phyloP scores from a whole-genome alignment of 2,888 invertebrate species.

The Chymomyza amoena region DNA sequence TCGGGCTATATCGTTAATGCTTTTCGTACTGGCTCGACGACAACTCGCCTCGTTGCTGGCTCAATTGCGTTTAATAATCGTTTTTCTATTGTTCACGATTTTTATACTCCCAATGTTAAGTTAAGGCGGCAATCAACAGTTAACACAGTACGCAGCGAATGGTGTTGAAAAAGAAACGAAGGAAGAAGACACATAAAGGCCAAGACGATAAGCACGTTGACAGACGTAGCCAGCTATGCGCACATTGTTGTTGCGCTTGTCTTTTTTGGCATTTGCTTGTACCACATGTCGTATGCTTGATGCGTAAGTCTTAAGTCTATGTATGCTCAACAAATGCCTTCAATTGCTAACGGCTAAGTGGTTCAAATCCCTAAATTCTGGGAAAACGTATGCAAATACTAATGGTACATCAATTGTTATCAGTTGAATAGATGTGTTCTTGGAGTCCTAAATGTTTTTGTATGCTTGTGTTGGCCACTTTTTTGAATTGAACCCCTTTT shows the following conservation, averaged over 20 bases:
- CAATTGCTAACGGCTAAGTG: not conserved
- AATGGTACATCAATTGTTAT: not conserved
- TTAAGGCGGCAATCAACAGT: slow-evolving; percentile 26
- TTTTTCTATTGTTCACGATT: slow-evolving; percentile 78
- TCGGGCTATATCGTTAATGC: not conserved
- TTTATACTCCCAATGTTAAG: slow-evolving; percentile 76
- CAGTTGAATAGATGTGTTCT: not conserved
- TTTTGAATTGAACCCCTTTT: too few species aligned
- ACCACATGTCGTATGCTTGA: slow-evolving; percentile 62
- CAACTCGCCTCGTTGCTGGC: slow-evolving; percentile 76
- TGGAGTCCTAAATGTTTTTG: not conserved
- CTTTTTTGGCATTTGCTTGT: slow-evolving; percentile 20
- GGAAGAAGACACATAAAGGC: slow-evolving; percentile 48
- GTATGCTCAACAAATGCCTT: not conserved
- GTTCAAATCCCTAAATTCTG: not conserved
- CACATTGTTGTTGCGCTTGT: slow-evolving; percentile 30
- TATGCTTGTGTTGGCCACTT: not conserved
- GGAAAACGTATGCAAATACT: not conserved
- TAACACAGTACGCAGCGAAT: slow-evolving; percentile 32
- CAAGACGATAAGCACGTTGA: not conserved
- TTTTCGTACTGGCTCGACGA: slow-evolving; percentile 45
- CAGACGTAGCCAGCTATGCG: slow-evolving; percentile 10
- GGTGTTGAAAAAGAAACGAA: slow-evolving; percentile 51
- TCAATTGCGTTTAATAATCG: slow-evolving; percentile 79
- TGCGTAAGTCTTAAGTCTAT: slow-evolving; percentile 11